Base-by-base conservation (phyloP, 2,888 invertebrate genomes). In the Schrankia costaestrigalis region DNA sequence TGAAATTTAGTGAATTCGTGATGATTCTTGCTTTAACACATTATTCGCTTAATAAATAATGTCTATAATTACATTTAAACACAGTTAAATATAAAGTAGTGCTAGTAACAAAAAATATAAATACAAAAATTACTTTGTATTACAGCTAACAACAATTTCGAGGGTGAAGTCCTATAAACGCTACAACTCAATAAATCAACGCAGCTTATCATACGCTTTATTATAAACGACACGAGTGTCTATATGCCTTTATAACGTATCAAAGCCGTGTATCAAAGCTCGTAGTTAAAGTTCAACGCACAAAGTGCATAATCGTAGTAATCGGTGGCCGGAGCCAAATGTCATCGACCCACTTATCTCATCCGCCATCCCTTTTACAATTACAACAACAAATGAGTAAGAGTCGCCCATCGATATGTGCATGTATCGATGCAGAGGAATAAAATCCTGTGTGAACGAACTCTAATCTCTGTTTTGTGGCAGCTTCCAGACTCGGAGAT, bases 401-500 rank as follows among this genome's bases (percentile, higher is more conserved):
- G 83, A 79, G 78, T 71, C 51, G 56, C 78, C 79, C 78, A 80
- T 67, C 79, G 83, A 86, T 85, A 85, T 77, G 78, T 70, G 68
- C 56, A 56, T 60, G 74, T 81, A 81, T 80, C 81, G 79, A 84
- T 86, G 78, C 72, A 76, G 77, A 78, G 83, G 80, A 84, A 86
- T 86, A 86, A 85, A 87, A 86, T 87, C 85, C 86, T 86, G 87
- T 85, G 87, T 86, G 86, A 87, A 87, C 72, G 87, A 86, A 84
- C 87, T 86, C 84, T 86, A 87, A 87, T 87, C 87, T 86, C 56
- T 80, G 83, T 78, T 84, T 76, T 77, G 82, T 83, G 80, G 75
- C 71, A 71, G 77, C 81, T 73, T 77, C 80, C 81, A 82, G 78
- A 71, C 76, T 62, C 55, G 64, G 71, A 70, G 78, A 80, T 78